These are phyloP conservation scores for Parazoanthus darwini DNA, from an alignment of 92 coral and sea anemone species.

Conservation along the genomic window DNA sequence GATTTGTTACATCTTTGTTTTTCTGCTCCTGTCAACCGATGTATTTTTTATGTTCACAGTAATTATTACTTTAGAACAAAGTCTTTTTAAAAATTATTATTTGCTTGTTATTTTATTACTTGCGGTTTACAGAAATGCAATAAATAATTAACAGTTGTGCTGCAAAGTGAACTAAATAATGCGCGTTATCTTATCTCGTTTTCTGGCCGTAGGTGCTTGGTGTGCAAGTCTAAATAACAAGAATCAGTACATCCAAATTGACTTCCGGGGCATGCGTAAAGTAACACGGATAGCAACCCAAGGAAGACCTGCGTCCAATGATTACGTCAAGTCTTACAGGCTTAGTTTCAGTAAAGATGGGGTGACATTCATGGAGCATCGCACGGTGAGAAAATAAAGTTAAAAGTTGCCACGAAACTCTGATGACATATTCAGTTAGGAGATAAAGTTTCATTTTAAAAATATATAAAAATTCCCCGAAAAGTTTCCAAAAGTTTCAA, in stretches of 20 bases:
- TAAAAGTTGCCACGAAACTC: no score
- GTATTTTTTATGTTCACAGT: neutral
- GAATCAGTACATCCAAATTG: conserved; percentile 79
- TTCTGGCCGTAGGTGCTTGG: conserved; percentile 74
- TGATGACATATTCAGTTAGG: no score
- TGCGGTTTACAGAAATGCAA: no score
- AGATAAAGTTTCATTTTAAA: no score
- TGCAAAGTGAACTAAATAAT: no score
- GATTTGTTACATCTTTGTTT: no score
- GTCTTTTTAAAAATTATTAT: no score
- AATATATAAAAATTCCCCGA: no score
- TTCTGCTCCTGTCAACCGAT: no score
- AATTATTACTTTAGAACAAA: neutral
- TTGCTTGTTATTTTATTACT: no score
- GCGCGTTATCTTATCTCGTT: neutral
- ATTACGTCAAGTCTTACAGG: conserved; percentile 70
- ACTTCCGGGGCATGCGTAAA: conserved; percentile 82
- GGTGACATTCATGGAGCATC: conserved; percentile 58
- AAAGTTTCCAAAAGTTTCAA: no score
- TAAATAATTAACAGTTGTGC: no score
- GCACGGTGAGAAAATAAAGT: conserved; percentile 55
- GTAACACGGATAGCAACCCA: conserved; percentile 82
- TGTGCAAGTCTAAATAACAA: conserved; percentile 74
- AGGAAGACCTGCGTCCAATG: conserved; percentile 87
- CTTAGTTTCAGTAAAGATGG: conserved; percentile 80